Base-by-base conservation (phyloP, 2,888 invertebrate species). In the Choreutis nemorana region DNA sequence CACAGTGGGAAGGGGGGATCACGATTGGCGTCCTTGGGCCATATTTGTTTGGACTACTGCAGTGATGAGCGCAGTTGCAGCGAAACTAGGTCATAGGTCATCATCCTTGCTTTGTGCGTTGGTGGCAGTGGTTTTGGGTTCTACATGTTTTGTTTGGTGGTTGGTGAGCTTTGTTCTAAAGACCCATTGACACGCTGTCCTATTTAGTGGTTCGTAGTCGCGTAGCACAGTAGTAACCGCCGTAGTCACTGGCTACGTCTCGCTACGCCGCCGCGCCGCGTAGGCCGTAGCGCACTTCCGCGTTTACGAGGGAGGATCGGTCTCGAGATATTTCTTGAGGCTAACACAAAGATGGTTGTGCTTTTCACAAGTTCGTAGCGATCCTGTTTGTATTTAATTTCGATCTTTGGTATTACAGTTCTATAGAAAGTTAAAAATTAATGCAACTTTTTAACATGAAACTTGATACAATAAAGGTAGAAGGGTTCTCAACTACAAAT, bases 211-310 rank as follows among this genome's bases (percentile, higher is more conserved):
- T 42, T 48, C 56, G 56, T 48, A 52, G 49, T 57, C 59, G 57
- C 63, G 65, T n/a, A n/a, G n/a, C n/a, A 52, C 53, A 57, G 37
- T 43, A 45, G 50, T n/a, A n/a, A 52, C 45, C 53, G 50, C 47
- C 62, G 70, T 66, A 66, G 67, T 62, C 66, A 67, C 68, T 72
- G 68, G 55, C 52, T 60, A 45, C 65, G 64, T 64, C 67, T 66
- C 58, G 61, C 65, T 68, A 68, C 65, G 67, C 54, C 58, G 57
- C 52, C 58, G 57, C 52, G 57, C 48, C 55, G 50, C 58, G 57
- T 51, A 52, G 58, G 48, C 43, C 41, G 58, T 44, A 42, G 32
- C 41, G 40, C 52, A 55, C 70, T 71, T 72, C 72, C 71, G 33
- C 26, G 23, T 11, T 7, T 4, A 8, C 23, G 26, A 14, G 6